phyloP scores from a whole-genome alignment of 2,888 invertebrate species.

The Trichopria drosophilae region DNA sequence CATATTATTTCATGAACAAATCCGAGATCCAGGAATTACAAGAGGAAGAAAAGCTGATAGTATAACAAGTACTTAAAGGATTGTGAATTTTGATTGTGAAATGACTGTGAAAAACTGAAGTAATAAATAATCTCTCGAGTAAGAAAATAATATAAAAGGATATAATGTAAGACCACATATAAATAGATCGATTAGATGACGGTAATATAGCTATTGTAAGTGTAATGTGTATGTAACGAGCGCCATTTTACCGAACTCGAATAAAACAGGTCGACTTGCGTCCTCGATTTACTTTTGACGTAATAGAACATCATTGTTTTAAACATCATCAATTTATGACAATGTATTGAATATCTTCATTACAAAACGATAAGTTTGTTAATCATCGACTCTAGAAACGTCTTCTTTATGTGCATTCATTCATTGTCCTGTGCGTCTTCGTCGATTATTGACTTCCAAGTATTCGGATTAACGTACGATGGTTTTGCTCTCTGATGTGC shows the following conservation, averaged over 20 bases:
- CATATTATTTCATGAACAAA: conserved; percentile 91
- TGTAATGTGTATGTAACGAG: too few species aligned
- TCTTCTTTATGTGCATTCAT: conserved; percentile 23
- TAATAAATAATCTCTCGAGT: not conserved
- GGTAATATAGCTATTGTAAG: too few species aligned
- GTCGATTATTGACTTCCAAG: conserved; percentile 64
- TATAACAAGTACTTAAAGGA: conserved; percentile 26
- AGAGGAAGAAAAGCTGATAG: conserved; percentile 76
- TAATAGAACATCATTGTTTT: too few species aligned
- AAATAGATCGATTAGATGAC: conserved; percentile 16
- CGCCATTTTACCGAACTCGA: too few species aligned
- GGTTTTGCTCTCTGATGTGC: conserved; percentile 70
- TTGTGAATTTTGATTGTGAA: conserved; percentile 1
- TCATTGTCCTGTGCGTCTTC: conserved; percentile 29
- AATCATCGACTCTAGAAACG: conserved; percentile 25
- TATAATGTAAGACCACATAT: conserved; percentile 4
- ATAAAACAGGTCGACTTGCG: too few species aligned
- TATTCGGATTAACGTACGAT: conserved; percentile 68
- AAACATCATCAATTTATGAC: not conserved
- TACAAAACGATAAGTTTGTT: not conserved
- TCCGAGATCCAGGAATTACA: conserved; percentile 82
- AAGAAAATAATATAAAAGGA: conserved; percentile 7
- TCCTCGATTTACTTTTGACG: too few species aligned
- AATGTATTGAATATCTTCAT: not conserved
- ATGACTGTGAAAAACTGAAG: not conserved